Conservation (phyloP, 2,797 vertebrate species). For the Selene dorsalis region DNA sequence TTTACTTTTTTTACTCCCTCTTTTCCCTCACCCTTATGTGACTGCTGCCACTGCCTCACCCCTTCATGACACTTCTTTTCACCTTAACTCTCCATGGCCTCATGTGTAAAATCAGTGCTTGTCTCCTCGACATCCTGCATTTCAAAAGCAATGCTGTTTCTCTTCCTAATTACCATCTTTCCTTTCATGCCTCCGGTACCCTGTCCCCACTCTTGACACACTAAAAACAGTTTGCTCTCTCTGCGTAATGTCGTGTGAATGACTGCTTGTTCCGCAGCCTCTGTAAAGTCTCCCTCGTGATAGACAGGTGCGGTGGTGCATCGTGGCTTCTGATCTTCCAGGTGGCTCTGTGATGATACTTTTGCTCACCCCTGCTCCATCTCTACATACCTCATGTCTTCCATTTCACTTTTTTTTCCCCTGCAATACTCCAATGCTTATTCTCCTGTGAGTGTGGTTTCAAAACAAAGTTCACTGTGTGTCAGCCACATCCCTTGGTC, state of each 20-base stretch:
- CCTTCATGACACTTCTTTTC: slow-evolving; percentile 33
- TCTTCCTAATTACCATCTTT: slow-evolving; percentile 64
- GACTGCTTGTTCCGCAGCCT: slow-evolving; percentile 25
- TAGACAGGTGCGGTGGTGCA: slow-evolving; percentile 39
- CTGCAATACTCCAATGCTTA: not conserved
- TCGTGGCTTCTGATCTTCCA: slow-evolving; percentile 54
- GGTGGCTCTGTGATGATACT: slow-evolving; percentile 54
- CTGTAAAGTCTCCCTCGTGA: slow-evolving; percentile 60
- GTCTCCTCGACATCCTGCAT: slow-evolving; percentile 40
- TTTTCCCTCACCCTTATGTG: slow-evolving; percentile 5
- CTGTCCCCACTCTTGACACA: slow-evolving; percentile 38
- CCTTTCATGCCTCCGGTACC: slow-evolving; percentile 31
- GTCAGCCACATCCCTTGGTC: not conserved
- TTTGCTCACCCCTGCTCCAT: slow-evolving; percentile 55
- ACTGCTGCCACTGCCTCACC: slow-evolving; percentile 31
- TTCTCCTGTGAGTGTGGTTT: not conserved
- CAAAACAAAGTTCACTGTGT: slow-evolving; percentile 8
- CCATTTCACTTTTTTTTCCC: slow-evolving; percentile 7
- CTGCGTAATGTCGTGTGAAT: slow-evolving; percentile 41
- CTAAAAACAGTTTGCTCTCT: slow-evolving; percentile 40
- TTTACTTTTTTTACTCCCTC: slow-evolving; percentile 12
- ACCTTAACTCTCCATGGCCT: slow-evolving; percentile 25
- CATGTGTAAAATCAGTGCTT: slow-evolving; percentile 29
- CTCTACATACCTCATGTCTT: slow-evolving; percentile 28
- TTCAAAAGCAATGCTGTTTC: slow-evolving; percentile 42